These are phyloP conservation scores for Furcula furcula DNA, from an alignment of 2,888 invertebrate species.

Conservation along the genomic window DNA sequence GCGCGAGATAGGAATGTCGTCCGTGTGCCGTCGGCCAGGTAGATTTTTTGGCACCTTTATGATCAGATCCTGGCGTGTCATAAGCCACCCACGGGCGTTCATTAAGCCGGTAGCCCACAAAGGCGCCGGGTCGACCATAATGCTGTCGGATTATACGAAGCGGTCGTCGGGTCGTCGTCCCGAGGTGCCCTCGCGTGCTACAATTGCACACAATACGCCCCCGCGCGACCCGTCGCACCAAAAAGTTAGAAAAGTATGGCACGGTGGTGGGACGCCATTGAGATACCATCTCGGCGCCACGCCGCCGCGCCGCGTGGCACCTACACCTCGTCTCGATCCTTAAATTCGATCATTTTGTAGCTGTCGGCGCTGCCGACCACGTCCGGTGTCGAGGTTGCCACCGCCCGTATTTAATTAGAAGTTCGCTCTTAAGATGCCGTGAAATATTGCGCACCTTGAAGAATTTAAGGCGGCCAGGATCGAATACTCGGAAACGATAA, in stretches of 20 bases:
- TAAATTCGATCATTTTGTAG: conserved; percentile 57
- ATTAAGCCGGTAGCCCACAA: conserved; percentile 78
- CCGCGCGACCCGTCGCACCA: conserved; percentile 65
- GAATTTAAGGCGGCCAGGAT: conserved; percentile 53
- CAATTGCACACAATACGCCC: conserved; percentile 76
- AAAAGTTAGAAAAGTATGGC: conserved; percentile 78
- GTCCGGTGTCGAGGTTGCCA: conserved; percentile 55
- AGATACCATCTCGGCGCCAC: conserved; percentile 67
- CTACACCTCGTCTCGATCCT: conserved; percentile 45
- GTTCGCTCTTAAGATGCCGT: conserved; percentile 60
- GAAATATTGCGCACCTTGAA: conserved; percentile 68
- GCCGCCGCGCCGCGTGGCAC: conserved; percentile 31
- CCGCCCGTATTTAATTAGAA: conserved; percentile 67
- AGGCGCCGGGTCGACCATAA: conserved; percentile 72
- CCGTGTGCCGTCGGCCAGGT: conserved; percentile 65
- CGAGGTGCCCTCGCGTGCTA: conserved; percentile 72
- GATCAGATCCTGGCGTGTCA: conserved; percentile 78
- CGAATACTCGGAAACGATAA: conserved; percentile 68
- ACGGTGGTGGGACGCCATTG: conserved; percentile 31
- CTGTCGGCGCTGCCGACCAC: conserved; percentile 42
- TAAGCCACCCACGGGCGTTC: conserved; percentile 77
- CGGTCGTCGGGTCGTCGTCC: conserved; percentile 66
- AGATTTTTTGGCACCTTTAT: conserved; percentile 79
- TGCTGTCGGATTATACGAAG: conserved; percentile 73
- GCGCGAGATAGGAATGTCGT: conserved; percentile 73